Base-by-base conservation (phyloP, 2,113 vertebrate genomes). In the Fukomys damarensis region DNA sequence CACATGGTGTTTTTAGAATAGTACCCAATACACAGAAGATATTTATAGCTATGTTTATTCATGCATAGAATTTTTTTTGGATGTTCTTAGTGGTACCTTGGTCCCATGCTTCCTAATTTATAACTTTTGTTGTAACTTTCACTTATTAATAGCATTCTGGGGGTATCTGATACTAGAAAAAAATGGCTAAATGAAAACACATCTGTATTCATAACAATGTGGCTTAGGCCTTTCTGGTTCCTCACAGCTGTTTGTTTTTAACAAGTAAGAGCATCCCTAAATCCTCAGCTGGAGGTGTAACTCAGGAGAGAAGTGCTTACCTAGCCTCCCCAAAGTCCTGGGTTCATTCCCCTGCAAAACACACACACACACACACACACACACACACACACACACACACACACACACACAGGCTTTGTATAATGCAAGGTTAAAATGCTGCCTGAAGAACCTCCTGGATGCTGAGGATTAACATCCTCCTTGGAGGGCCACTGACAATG, bases 211-310 rank as follows among this genome's bases (percentile, higher is more conserved):
- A 70, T 86, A 68, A 30, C 32, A 89, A 49, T 4, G 13, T 89
- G 38, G 38, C 56, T 81, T 19, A 65, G 88, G 46, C 8, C 63
- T 84, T 90, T 77, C 74, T 38, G 35, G 17, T 8, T 83, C 74
- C 22, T 70, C 11, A 56, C 90, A 77, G 54, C 20, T 56, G 22
- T 84, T 96, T 89, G 46, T 68, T 89, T 97, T 94, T 92, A 82
- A 87, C 9, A n/a, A 86, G 77, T 43, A 32, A 49, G 46, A 49
- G 46, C 46, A 49, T 65, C 32, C 54, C 56, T 89, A 70, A 56
- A n/a, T 46, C 38, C 30, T 38, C 32, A 86, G 83, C 46, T 61
- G 70, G 35, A 92, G 24, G 35, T 70, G 80, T 13, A 79, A 79
- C 38, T 10, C 32, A 38, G 41, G 89, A 77, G 54, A 81, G 70